A percentile compares a stretch with the other conserved stretches of the same genome.
Conservation (phyloP, 2,113 vertebrate species). For the Gorsachius goisagi region DNA sequence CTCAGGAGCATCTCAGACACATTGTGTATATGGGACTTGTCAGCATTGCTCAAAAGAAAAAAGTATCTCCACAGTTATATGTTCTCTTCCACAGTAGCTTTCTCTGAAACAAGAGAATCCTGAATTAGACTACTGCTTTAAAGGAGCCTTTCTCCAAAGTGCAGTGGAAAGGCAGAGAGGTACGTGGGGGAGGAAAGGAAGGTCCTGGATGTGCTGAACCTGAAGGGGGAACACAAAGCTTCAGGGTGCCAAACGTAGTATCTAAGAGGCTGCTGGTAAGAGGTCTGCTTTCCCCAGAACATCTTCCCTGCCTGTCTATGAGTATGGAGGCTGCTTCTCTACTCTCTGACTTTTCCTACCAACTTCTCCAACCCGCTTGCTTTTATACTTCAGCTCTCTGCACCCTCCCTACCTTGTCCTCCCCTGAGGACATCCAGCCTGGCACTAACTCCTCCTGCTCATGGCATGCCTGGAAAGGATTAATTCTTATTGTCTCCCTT, state of each 20-base stretch:
- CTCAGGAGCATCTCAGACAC: neutral
- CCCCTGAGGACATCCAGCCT: neutral
- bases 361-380: neutral
- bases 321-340: neutral
- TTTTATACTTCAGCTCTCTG: neutral
- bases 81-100: neutral
- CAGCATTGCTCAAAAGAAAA: neutral
- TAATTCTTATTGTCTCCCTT: neutral
- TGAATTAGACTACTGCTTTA: neutral
- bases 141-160: neutral
- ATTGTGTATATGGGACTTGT: neutral
- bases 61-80: neutral
- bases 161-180: neutral
- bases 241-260: neutral
- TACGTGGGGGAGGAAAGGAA: accelerated
- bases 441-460: neutral
- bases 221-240: neutral
- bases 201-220: neutral
- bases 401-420: neutral
- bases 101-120: neutral
- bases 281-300: neutral
- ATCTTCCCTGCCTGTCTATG: neutral
- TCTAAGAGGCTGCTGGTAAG: neutral
- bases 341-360: neutral
- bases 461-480: neutral